phyloP scores from a whole-genome alignment of 1,140 invertebrate genomes.

The Aporrectodea caliginosa region DNA sequence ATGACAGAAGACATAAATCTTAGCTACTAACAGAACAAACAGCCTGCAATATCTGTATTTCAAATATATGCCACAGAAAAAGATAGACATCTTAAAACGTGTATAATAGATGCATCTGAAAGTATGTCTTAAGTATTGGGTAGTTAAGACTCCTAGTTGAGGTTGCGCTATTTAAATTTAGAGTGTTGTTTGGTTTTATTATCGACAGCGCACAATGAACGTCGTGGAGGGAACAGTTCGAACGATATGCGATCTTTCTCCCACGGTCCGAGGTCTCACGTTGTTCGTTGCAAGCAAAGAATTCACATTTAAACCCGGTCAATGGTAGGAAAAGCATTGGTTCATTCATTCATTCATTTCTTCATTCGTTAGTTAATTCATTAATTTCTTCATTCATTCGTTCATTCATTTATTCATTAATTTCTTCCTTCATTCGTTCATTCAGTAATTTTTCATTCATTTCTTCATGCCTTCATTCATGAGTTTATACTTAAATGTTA shows the following conservation, averaged over 20 bases:
- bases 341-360: background rate
- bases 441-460: background rate
- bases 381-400: background rate
- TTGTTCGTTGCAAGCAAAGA: background rate
- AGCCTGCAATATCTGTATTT: too few species aligned
- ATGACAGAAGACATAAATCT: too few species aligned
- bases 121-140: too few species aligned
- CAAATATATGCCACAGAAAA: too few species aligned
- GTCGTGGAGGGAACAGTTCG: background rate
- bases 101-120: too few species aligned
- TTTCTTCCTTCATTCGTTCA: background rate
- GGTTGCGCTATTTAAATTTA: too few species aligned
- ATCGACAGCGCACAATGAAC: background rate
- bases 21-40: too few species aligned
- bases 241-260: background rate
- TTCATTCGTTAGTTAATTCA: background rate
- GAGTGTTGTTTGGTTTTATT: too few species aligned
- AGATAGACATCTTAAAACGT: too few species aligned
- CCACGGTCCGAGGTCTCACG: background rate
- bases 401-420: slow-evolving; percentile 1
- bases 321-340: slow-evolving; percentile 31
- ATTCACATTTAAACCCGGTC: slow-evolving; percentile 36
- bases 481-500: too few species aligned
- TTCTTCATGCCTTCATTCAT: too few species aligned
- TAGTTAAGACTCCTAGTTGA: too few species aligned